These are phyloP conservation scores for Turritopsis dohrnii DNA, from an alignment of 30 jellyfish, hydroid and myxozoan genomes.

Conservation along the genomic window DNA sequence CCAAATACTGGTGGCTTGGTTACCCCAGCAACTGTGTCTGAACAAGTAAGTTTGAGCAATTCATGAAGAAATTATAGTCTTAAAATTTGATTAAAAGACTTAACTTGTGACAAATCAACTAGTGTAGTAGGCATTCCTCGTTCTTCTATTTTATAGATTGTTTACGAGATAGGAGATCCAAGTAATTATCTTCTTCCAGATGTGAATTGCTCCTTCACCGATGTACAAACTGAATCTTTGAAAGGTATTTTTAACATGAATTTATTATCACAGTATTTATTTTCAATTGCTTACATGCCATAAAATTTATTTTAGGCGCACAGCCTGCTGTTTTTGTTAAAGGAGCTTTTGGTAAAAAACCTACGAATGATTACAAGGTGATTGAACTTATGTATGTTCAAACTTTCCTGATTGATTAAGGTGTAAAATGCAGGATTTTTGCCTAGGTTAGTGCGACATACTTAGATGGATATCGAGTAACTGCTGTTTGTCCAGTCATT, in stretches of 20 bases:
- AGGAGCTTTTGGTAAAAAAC: constrained; percentile 61
- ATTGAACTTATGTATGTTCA: neutral
- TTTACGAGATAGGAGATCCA: constrained; percentile 90
- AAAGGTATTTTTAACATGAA: constrained; percentile 18
- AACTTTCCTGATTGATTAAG: neutral
- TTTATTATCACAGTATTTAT: neutral
- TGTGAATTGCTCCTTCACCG: constrained; percentile 64
- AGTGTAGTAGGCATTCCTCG: neutral
- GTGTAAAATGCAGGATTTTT: neutral
- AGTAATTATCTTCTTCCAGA: constrained; percentile 71
- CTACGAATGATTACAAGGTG: constrained; percentile 53
- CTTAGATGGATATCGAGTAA: constrained; percentile 79
- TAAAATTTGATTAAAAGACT: too few relatives aligned
- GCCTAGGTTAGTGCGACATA: constrained; percentile 74
- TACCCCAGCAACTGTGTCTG: constrained; percentile 65
- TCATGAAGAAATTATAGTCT: neutral
- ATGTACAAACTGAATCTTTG: constrained; percentile 35
- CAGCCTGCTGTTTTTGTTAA: constrained; percentile 56
- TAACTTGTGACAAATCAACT: neutral
- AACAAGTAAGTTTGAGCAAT: constrained; percentile 33
- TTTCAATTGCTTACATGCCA: neutral
- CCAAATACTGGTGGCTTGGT: constrained; percentile 83
- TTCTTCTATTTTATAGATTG: constrained; percentile 32
- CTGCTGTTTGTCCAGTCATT: constrained; percentile 82
- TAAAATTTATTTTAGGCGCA: neutral